These are phyloP conservation scores for Cryptophagus acutangulus DNA, from an alignment of 2,888 invertebrate genomes.

Conservation along the genomic window DNA sequence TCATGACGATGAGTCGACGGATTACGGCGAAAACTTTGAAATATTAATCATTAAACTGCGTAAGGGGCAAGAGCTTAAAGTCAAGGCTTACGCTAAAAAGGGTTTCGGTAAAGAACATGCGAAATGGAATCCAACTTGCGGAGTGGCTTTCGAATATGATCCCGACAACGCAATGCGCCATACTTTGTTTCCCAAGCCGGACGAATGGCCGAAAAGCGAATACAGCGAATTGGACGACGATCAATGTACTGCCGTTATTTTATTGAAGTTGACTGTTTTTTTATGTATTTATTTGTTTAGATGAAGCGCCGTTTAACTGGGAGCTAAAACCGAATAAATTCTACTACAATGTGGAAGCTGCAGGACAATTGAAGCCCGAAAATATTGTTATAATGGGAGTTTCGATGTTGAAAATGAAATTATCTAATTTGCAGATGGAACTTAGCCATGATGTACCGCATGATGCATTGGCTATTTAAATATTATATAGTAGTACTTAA, in stretches of 20 bases:
- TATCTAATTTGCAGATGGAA: slow-evolving; percentile 91
- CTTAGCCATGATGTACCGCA: slow-evolving; percentile 81
- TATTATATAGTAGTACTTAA: too few relatives aligned
- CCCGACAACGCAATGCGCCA: slow-evolving; percentile 97
- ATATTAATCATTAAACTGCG: slow-evolving; percentile 67
- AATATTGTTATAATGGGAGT: slow-evolving; percentile 96
- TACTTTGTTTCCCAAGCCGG: slow-evolving; percentile 91
- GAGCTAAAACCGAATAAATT: slow-evolving; percentile 95
- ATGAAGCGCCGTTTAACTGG: slow-evolving; percentile 90
- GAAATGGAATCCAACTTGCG: slow-evolving; percentile 99
- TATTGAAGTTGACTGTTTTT: not conserved
- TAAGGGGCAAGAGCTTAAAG: slow-evolving; percentile 83
- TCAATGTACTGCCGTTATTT: slow-evolving; percentile 55
- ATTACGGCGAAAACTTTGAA: slow-evolving; percentile 93
- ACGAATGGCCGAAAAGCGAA: slow-evolving; percentile 99
- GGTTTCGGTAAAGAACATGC: slow-evolving; percentile 96
- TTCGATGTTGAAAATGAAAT: slow-evolving; percentile 87
- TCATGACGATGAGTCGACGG: slow-evolving; percentile 86
- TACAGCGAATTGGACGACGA: slow-evolving; percentile 90
- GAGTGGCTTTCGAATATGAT: slow-evolving; percentile 98
- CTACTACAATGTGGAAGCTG: slow-evolving; percentile 93
- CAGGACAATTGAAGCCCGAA: slow-evolving; percentile 91
- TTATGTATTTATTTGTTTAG: slow-evolving; percentile 41
- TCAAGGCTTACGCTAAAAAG: slow-evolving; percentile 95
- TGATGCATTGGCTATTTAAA: slow-evolving; percentile 68